A percentile compares a stretch with the other conserved stretches of the same genome.
These are phyloP conservation scores for Sciurus niger DNA, from an alignment of 2,113 vertebrate species.

Conservation along the genomic window DNA sequence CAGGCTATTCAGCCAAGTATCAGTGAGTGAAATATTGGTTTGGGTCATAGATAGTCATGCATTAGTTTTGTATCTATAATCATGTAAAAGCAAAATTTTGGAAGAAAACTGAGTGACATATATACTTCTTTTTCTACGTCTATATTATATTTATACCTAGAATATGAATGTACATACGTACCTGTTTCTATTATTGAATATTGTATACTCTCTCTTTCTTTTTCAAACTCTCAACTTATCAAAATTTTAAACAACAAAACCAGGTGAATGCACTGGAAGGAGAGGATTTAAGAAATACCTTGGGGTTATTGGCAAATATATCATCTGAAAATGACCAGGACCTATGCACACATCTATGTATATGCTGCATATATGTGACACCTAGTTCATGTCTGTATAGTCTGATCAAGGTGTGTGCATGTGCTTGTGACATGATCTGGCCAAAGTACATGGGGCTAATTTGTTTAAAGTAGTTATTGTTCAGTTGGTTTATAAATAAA, in stretches of 20 bases:
- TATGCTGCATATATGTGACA: background rate
- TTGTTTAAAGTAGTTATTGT: background rate
- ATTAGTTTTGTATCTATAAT: background rate
- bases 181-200: background rate
- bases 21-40: conserved; percentile 18
- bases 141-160: no score
- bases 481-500: conserved; percentile 1
- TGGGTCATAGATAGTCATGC: background rate
- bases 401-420: background rate
- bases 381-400: background rate
- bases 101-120: background rate
- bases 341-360: background rate
- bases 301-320: background rate
- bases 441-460: background rate
- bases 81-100: background rate
- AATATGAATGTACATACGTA: background rate
- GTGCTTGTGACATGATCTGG: background rate
- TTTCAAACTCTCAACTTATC: background rate
- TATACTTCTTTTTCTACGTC: background rate
- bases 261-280: background rate
- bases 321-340: background rate
- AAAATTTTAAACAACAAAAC: background rate
- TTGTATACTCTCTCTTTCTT: conserved; percentile 3
- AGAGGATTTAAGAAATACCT: background rate
- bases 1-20: background rate